Percentiles rank a stretch among this genome's conserved stretches.
These are phyloP conservation scores for Tetragonula clypearis DNA, from an alignment of 1,140 invertebrate genomes.

Conservation along the genomic window DNA sequence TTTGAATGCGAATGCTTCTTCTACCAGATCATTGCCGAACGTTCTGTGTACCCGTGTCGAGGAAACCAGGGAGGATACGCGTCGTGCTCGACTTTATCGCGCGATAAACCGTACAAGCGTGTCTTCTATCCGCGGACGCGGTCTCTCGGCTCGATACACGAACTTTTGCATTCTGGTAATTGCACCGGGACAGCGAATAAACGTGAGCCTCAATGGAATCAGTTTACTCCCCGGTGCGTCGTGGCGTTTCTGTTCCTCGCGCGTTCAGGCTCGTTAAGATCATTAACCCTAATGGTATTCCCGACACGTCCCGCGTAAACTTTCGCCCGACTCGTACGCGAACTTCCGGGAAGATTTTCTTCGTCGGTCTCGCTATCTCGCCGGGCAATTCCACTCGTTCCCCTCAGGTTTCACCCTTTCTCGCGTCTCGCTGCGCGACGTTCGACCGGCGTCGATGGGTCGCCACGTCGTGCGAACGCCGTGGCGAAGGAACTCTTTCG, in stretches of 20 bases:
- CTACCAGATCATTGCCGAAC: background rate
- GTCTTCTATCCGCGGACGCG: background rate
- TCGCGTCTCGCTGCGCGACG: background rate
- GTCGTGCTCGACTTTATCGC: background rate
- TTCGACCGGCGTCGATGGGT: background rate
- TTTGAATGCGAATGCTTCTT: background rate
- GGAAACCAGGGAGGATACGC: background rate
- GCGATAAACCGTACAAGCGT: background rate
- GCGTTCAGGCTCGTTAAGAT: constrained; percentile 60
- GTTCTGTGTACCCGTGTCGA: background rate
- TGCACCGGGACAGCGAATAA: background rate
- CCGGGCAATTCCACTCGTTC: background rate
- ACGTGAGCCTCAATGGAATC: constrained; percentile 28
- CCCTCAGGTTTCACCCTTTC: background rate
- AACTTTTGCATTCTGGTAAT: background rate
- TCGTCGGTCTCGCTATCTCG: constrained; percentile 20
- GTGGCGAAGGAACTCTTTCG: background rate
- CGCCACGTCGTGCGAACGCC: background rate
- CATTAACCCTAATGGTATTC: constrained; percentile 63
- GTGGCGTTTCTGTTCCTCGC: constrained; percentile 45
- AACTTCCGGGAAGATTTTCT: constrained; percentile 57
- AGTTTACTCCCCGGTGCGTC: constrained; percentile 16
- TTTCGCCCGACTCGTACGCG: constrained; percentile 28
- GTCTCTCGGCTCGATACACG: background rate
- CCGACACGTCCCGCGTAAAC: constrained; percentile 47